Percentiles rank a stretch among this genome's conserved stretches.
Evolutionary conservation across 2,797 vertebrate genomes (phyloP).

Genomic region (Lacerta viridis): DNA sequence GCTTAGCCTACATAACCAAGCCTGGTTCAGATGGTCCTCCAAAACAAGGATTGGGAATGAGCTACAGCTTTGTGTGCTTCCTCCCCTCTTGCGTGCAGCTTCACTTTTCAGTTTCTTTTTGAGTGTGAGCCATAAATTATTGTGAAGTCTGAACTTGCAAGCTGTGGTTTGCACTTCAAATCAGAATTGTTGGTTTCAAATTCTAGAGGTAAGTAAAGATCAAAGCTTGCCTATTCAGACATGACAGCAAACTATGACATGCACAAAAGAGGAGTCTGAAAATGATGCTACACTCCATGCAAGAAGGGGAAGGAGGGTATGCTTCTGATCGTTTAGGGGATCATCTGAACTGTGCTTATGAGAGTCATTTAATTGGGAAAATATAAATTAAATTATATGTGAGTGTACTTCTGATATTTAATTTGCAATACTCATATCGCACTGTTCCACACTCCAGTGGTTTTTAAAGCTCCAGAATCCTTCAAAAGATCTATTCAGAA

Average conservation of each 20-base stretch:
- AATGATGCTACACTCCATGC: background rate
- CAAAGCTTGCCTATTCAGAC: background rate
- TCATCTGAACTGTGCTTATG: background rate
- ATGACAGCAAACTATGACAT: background rate
- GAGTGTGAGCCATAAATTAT: background rate
- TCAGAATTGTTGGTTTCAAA: background rate
- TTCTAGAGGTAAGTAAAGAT: background rate
- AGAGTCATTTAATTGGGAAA: slow-evolving; percentile 29
- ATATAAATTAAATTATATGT: slow-evolving; percentile 43
- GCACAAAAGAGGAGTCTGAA: background rate
- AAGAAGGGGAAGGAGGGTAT: background rate
- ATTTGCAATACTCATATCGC: slow-evolving; percentile 62
- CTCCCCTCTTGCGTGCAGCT: background rate
- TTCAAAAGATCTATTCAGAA: slow-evolving; percentile 57
- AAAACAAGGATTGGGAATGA: background rate
- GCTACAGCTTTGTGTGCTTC: background rate
- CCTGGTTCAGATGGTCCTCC: slow-evolving; percentile 8
- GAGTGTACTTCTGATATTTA: slow-evolving; percentile 62
- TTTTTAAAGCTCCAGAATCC: slow-evolving; percentile 71
- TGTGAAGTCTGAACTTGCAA: background rate
- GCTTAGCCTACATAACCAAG: background rate
- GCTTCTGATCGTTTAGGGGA: background rate
- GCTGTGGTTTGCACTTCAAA: background rate
- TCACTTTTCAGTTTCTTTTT: slow-evolving; percentile 19
- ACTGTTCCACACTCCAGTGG: slow-evolving; percentile 50